phyloP scores from a whole-genome alignment of 2,113 vertebrate genomes.

The Myanophis thanlyinensis region DNA sequence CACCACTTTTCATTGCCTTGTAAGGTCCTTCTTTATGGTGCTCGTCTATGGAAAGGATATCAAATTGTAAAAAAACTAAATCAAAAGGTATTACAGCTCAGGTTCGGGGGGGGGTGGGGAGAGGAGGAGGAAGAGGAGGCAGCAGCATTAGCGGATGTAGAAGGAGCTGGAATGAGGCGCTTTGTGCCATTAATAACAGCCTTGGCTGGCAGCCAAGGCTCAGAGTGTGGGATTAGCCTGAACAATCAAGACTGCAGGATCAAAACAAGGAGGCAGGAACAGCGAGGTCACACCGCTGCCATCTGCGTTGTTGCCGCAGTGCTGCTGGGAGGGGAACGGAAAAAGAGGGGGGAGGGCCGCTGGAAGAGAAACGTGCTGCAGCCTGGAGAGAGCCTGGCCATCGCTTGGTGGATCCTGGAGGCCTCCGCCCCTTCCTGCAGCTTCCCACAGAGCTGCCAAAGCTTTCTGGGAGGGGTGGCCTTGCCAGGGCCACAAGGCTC shows the following conservation, averaged over 20 bases:
- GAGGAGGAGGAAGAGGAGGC: constrained; percentile 44
- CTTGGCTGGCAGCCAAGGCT: constrained; percentile 81
- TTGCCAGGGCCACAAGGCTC: not conserved
- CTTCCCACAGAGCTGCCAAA: not conserved
- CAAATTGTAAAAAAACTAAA: not conserved
- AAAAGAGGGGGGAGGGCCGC: constrained; percentile 52
- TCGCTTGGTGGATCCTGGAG: not conserved
- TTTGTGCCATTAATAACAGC: constrained; percentile 86
- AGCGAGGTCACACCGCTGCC: constrained; percentile 87
- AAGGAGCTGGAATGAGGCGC: constrained; percentile 82
- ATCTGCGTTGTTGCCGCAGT: constrained; percentile 87
- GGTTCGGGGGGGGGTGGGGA: constrained; percentile 44
- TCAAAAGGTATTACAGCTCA: constrained; percentile 47
- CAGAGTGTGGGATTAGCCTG: constrained; percentile 85
- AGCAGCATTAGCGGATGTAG: constrained; percentile 67
- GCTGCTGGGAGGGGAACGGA: constrained; percentile 78
- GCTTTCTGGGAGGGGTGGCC: too few relatives aligned
- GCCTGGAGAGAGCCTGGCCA: not conserved
- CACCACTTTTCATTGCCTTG: not conserved
- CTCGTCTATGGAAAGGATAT: not conserved
- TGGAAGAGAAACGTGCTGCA: constrained; percentile 18
- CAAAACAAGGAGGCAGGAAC: constrained; percentile 89
- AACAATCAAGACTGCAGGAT: constrained; percentile 87
- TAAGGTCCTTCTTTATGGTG: not conserved
- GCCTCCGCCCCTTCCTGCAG: not conserved